Evolutionary conservation across 2,888 invertebrate species (phyloP).

Genomic region (Chymomyza procnemis): DNA sequence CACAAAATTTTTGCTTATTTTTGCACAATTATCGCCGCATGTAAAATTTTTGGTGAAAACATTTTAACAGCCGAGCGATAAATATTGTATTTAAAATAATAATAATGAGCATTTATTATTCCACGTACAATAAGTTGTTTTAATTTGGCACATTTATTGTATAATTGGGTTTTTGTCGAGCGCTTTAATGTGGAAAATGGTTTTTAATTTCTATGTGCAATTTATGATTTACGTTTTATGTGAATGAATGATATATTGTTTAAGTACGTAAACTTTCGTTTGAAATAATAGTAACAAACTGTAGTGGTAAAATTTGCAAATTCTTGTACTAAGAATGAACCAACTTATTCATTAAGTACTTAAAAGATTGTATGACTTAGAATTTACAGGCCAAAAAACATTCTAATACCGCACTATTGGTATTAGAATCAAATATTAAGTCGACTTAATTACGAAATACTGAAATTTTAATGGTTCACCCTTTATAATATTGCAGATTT

Average conservation of each 20-base stretch:
- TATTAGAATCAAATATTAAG: too few species aligned
- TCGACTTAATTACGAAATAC: too few species aligned
- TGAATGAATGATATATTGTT: background rate
- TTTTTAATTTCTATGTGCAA: background rate
- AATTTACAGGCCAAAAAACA: too few species aligned
- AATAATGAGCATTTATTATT: background rate
- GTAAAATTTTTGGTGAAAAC: constrained; percentile 50
- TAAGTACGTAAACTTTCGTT: background rate
- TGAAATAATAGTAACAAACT: too few species aligned
- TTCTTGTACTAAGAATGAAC: too few species aligned
- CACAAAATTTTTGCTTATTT: constrained; percentile 40
- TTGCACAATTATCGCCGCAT: constrained; percentile 60
- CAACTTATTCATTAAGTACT: too few species aligned
- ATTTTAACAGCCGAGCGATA: constrained; percentile 20
- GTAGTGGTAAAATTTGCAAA: too few species aligned
- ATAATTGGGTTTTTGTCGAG: background rate
- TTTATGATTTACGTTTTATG: background rate
- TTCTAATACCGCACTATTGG: too few species aligned
- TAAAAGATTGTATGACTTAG: too few species aligned
- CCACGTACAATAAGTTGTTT: background rate
- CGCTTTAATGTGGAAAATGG: background rate
- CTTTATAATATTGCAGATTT: too few species aligned
- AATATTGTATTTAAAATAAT: background rate
- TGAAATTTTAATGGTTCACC: too few species aligned
- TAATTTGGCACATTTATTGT: background rate